Conservation (phyloP, 2,113 vertebrate genomes). For the Phaethornis superciliosus region DNA sequence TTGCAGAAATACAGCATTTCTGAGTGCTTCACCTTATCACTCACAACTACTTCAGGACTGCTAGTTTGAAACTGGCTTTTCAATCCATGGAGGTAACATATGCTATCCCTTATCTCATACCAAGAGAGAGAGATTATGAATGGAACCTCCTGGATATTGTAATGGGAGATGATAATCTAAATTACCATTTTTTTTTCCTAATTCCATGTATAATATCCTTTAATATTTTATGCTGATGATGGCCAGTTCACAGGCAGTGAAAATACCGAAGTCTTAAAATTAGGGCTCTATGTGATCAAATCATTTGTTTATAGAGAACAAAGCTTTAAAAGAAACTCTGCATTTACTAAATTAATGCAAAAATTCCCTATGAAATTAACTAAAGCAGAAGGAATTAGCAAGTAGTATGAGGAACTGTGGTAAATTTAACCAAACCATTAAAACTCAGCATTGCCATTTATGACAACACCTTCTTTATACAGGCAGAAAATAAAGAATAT, state of each 20-base stretch:
- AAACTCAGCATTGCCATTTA: background rate
- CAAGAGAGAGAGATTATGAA: background rate
- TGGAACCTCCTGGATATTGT: background rate
- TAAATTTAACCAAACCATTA: background rate
- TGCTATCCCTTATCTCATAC: background rate
- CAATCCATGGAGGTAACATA: accelerated
- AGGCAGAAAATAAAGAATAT: background rate
- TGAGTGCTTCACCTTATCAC: background rate
- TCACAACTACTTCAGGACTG: background rate
- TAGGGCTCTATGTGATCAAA: background rate
- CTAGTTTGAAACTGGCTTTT: background rate
- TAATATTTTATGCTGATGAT: background rate
- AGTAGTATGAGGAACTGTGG: background rate
- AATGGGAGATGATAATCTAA: background rate
- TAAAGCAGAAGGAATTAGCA: background rate
- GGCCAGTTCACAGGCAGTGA: background rate
- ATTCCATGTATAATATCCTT: background rate
- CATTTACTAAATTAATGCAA: background rate
- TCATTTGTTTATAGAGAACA: background rate
- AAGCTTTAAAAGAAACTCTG: background rate
- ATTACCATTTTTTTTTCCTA: background rate
- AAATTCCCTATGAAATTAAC: background rate
- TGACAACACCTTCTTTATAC: background rate
- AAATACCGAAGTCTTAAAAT: background rate
- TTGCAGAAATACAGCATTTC: background rate